Percentiles rank a stretch among this genome's conserved stretches.
These are phyloP conservation scores for Eudyptes chrysolophus DNA, from an alignment of 2,113 vertebrate species.

Conservation along the genomic window DNA sequence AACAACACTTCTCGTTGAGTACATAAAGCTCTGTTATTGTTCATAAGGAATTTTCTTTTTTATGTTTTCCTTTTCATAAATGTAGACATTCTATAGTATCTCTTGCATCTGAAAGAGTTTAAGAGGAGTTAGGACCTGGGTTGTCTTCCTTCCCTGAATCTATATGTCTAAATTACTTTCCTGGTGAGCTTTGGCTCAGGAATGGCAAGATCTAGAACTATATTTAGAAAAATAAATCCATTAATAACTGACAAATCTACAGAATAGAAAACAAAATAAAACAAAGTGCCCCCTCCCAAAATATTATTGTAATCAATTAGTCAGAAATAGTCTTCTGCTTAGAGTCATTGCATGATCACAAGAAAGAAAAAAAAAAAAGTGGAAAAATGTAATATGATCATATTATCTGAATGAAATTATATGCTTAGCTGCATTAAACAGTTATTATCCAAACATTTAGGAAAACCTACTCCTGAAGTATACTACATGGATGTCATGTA, in stretches of 20 bases:
- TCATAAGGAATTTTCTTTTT: neutral
- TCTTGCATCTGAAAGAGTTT: neutral
- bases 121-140: neutral
- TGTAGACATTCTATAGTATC: neutral
- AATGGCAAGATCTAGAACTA: neutral
- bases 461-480: neutral
- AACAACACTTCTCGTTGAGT: neutral
- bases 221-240: neutral
- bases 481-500: too few relatives aligned
- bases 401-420: neutral
- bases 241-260: neutral
- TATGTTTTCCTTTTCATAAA: neutral
- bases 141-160: neutral
- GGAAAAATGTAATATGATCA: neutral
- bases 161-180: neutral
- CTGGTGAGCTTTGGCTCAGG: too few relatives aligned
- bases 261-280: neutral
- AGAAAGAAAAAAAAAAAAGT: neutral
- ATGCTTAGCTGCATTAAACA: neutral
- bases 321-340: neutral
- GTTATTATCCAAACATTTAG: neutral
- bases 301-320: neutral
- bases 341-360: neutral
- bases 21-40: neutral
- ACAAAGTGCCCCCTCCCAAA: neutral